A percentile compares a stretch with the other conserved stretches of the same genome.
phyloP scores from a whole-genome alignment of 1,140 invertebrate species.

The Drosophila punjabiensis region DNA sequence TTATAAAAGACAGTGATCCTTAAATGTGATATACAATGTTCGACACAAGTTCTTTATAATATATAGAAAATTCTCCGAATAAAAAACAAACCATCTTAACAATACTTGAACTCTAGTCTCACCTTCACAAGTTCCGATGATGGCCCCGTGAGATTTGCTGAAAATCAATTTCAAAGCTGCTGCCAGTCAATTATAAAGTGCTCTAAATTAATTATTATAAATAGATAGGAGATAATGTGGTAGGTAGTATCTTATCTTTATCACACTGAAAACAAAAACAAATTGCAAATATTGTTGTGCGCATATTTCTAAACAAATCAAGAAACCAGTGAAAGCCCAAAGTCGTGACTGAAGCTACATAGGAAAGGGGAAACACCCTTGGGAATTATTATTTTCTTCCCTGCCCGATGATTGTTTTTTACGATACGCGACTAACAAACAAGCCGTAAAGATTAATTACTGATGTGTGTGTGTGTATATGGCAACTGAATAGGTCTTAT shows the following conservation, averaged over 20 bases:
- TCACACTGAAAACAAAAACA: constrained; percentile 26
- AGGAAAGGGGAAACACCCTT: constrained; percentile 16
- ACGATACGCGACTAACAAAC: constrained; percentile 8
- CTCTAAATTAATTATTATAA: constrained; percentile 35
- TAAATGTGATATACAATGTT: not conserved
- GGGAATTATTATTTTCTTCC: constrained; percentile 17
- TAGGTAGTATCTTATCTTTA: constrained; percentile 33
- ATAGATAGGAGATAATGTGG: constrained; percentile 9
- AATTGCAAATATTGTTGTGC: constrained; percentile 36
- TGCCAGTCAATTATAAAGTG: constrained; percentile 32
- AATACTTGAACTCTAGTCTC: not conserved
- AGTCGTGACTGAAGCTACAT: constrained; percentile 12
- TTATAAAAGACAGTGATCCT: not conserved
- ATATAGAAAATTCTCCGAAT: not conserved
- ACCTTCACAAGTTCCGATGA: constrained; percentile 38
- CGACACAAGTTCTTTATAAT: not conserved
- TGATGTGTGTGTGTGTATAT: constrained; percentile 4
- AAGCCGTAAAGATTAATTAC: constrained; percentile 21
- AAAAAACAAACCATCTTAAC: not conserved
- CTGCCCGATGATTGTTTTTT: constrained; percentile 20
- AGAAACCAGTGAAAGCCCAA: constrained; percentile 14
- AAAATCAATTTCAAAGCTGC: constrained; percentile 23
- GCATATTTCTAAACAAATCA: constrained; percentile 28
- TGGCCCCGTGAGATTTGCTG: constrained; percentile 24
- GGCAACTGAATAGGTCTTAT: constrained; percentile 17